phyloP scores from a whole-genome alignment of 2,797 vertebrate genomes.

The Malurus splendens region DNA sequence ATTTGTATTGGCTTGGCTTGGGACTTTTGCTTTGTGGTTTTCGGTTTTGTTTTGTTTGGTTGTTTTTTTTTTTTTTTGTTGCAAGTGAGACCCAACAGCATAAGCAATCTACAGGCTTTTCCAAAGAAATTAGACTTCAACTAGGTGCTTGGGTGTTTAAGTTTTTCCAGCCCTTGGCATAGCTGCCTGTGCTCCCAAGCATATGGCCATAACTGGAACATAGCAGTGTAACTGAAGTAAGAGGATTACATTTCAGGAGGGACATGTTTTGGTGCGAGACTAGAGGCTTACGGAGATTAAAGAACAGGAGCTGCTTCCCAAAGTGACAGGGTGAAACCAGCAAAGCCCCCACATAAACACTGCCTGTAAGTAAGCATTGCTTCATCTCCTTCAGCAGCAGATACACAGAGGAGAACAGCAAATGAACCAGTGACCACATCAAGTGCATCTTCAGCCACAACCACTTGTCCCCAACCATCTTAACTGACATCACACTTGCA shows the following conservation, averaged over 20 bases:
- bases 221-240: background rate
- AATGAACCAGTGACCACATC: background rate
- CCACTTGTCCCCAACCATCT: background rate
- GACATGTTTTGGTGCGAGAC: background rate
- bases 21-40: background rate
- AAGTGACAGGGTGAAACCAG: background rate
- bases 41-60: background rate
- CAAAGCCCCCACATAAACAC: background rate
- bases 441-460: background rate
- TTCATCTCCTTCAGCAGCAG: background rate
- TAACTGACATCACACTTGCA: background rate
- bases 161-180: background rate
- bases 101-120: background rate
- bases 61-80: background rate
- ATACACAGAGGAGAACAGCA: background rate
- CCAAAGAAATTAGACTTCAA: background rate
- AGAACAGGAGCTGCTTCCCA: background rate
- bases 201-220: background rate
- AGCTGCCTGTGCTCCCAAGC: background rate
- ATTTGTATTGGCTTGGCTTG: background rate
- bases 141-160: background rate
- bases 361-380: background rate
- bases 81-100: background rate
- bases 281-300: constrained; percentile 31
- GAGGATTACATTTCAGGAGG: constrained; percentile 48